These are phyloP conservation scores for Podarcis lilfordi DNA, from an alignment of 2,797 vertebrate species.

Conservation along the genomic window DNA sequence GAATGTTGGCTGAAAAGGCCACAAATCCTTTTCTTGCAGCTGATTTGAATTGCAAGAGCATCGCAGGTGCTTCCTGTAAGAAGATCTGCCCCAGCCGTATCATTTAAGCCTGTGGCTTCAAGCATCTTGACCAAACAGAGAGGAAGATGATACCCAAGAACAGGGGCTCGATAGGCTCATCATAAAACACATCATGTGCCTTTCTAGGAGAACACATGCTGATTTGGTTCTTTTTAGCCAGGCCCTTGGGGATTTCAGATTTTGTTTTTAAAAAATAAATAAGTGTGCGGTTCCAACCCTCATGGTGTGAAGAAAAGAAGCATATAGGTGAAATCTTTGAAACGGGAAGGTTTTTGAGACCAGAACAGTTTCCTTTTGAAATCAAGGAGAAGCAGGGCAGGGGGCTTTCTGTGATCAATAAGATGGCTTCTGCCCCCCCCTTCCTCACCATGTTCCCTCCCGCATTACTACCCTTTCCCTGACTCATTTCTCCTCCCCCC, in stretches of 20 bases:
- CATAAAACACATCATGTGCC: neutral
- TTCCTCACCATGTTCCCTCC: neutral
- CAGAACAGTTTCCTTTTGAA: neutral
- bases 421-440: too few species aligned
- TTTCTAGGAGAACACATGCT: neutral
- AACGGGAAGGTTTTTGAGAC: neutral
- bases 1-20: constrained; percentile 35
- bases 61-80: constrained; percentile 55
- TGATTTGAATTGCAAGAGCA: constrained; percentile 61
- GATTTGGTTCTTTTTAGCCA: neutral
- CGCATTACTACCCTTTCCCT: neutral
- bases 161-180: neutral
- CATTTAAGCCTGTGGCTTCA: constrained; percentile 49
- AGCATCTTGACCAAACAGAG: constrained; percentile 47
- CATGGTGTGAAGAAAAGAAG: neutral
- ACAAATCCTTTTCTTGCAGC: constrained; percentile 45
- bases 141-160: constrained; percentile 38
- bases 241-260: neutral
- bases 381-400: neutral
- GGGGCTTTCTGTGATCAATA: neutral
- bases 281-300: neutral
- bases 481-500: too few species aligned
- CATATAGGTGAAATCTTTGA: neutral
- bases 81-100: constrained; percentile 46
- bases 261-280: neutral